Conservation (phyloP, 2,888 invertebrate species). For the Terebella lapidaria region DNA sequence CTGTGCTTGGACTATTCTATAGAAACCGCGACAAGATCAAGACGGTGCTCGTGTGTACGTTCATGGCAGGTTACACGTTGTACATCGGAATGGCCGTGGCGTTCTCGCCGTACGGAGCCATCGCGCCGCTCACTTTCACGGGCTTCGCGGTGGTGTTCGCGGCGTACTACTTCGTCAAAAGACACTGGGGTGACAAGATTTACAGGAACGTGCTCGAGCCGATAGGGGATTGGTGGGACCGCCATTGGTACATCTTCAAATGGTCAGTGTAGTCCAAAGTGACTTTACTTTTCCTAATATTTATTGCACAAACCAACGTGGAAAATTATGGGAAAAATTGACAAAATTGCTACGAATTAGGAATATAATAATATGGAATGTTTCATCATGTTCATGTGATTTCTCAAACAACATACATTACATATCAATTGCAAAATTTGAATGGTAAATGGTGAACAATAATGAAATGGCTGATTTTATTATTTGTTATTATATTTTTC, state of each 20-base stretch:
- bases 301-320: too few relatives aligned
- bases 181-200: not conserved
- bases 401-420: too few relatives aligned
- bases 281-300: too few relatives aligned
- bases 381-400: too few relatives aligned
- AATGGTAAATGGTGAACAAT: too few relatives aligned
- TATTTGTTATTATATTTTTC: too few relatives aligned
- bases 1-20: not conserved
- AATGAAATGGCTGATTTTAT: too few relatives aligned
- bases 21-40: not conserved
- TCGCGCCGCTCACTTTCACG: conserved; percentile 23
- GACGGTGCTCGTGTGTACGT: conserved; percentile 1
- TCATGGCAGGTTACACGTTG: conserved; percentile 17
- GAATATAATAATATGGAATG: too few relatives aligned
- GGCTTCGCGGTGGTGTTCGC: not conserved
- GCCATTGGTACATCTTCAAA: not conserved
- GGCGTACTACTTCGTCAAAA: not conserved
- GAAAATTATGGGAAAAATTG: too few relatives aligned
- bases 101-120: conserved; percentile 17
- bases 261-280: conserved; percentile 1
- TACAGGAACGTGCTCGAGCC: not conserved
- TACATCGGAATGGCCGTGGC: conserved; percentile 25
- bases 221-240: not conserved
- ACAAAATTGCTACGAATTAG: too few relatives aligned
- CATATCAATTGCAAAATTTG: too few relatives aligned